A percentile compares a stretch with the other conserved stretches of the same genome.
These are phyloP conservation scores for Alviniconcha marisindica DNA, from an alignment of 1,140 invertebrate species.

Conservation along the genomic window DNA sequence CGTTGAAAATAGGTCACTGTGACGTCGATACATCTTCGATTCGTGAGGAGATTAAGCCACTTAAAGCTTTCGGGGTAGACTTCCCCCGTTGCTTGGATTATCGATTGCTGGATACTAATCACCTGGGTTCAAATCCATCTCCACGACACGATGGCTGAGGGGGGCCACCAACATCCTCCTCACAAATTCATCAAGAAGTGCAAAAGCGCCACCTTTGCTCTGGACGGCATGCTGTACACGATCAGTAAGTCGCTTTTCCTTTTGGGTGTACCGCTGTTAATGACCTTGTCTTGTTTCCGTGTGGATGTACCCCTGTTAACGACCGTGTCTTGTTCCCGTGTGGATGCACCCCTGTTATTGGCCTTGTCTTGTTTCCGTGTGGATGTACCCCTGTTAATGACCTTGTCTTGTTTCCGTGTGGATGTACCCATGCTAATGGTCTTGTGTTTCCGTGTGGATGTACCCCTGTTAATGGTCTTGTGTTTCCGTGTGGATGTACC, in stretches of 20 bases:
- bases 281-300: neutral
- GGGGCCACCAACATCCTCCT: conserved; percentile 38
- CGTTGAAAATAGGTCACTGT: neutral
- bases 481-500: no score
- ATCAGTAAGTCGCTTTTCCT: conserved; percentile 81
- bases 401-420: no score
- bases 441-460: no score
- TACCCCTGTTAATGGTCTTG: no score
- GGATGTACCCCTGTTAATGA: no score
- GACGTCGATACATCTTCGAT: neutral
- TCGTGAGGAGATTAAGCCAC: neutral
- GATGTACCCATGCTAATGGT: no score
- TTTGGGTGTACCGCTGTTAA: no score
- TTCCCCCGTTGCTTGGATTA: neutral
- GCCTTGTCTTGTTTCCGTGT: no score
- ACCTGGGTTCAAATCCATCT: neutral
- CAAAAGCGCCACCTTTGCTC: conserved; percentile 84
- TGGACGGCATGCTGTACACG: conserved; percentile 86
- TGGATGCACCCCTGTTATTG: no score
- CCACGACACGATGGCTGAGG: neutral
- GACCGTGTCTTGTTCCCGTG: neutral
- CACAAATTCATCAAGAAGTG: conserved; percentile 64
- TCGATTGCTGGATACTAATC: neutral
- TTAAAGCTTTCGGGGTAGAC: neutral
- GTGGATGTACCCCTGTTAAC: no score